phyloP scores from a whole-genome alignment of 2,797 vertebrate genomes.

The Phalanger gymnotis region DNA sequence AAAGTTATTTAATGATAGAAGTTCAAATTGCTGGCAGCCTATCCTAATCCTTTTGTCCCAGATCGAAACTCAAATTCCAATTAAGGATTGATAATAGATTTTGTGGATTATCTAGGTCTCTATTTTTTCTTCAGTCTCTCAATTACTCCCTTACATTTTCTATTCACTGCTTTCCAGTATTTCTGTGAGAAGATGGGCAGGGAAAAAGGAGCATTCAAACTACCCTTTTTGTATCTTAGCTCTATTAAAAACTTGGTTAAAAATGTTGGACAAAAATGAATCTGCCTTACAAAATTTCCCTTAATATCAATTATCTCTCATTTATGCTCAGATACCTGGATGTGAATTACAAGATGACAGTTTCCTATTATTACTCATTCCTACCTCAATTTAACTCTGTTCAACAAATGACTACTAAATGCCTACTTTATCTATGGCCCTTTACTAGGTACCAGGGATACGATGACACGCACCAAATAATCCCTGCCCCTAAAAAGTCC shows the following conservation, averaged over 20 bases:
- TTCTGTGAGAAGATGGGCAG: not conserved
- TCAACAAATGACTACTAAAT: conserved; percentile 14
- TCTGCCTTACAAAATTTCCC: not conserved
- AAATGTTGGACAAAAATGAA: not conserved
- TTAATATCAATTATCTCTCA: not conserved
- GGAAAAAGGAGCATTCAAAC: not conserved
- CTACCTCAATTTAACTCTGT: conserved; percentile 10
- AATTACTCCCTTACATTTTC: not conserved
- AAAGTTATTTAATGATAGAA: not conserved
- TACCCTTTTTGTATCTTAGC: not conserved
- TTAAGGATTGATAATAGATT: not conserved
- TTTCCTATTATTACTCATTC: not conserved
- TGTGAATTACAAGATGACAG: not conserved
- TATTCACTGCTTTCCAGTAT: not conserved
- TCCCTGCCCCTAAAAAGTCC: not conserved
- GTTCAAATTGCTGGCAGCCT: not conserved
- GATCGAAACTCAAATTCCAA: not conserved
- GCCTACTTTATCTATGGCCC: not conserved
- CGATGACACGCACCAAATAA: not conserved
- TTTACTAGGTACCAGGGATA: not conserved
- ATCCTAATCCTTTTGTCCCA: not conserved
- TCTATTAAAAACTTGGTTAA: not conserved
- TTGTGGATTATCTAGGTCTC: not conserved
- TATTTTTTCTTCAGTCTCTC: not conserved
- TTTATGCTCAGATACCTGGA: not conserved